Conservation (phyloP, 2,888 invertebrate genomes). For the Scaptomyza reducta region DNA sequence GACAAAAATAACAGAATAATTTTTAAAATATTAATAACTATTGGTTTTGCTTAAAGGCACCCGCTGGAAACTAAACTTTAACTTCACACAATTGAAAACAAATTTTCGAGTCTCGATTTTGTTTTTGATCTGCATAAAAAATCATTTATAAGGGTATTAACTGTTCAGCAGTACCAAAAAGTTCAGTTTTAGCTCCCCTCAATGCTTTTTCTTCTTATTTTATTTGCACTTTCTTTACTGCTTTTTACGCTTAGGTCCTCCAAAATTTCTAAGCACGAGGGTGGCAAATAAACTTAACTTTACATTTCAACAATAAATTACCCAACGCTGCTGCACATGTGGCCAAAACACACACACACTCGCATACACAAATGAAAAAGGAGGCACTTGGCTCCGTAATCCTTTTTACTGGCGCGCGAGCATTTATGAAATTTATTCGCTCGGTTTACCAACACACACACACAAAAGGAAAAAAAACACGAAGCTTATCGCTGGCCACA, state of each 20-base stretch:
- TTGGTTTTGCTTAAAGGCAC: too few species aligned
- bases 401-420: slow-evolving; percentile 60
- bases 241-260: slow-evolving; percentile 9
- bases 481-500: slow-evolving; percentile 68
- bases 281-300: slow-evolving; percentile 62
- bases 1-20: too few species aligned
- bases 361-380: slow-evolving; percentile 5
- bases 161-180: background rate
- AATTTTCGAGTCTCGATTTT: too few species aligned
- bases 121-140: too few species aligned
- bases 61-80: too few species aligned
- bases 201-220: background rate
- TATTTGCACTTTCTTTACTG: slow-evolving; percentile 35
- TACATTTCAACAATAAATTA: slow-evolving; percentile 77
- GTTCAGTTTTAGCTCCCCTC: background rate
- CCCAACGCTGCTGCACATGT: slow-evolving; percentile 56
- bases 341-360: slow-evolving; percentile 51
- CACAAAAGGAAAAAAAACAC: slow-evolving; percentile 2
- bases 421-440: slow-evolving; percentile 76
- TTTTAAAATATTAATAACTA: too few species aligned
- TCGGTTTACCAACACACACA: slow-evolving; percentile 17
- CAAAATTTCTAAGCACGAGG: slow-evolving; percentile 3
- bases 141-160: slow-evolving; percentile 13
- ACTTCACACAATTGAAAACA: too few species aligned
- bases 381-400: slow-evolving; percentile 57